A percentile compares a stretch with the other conserved stretches of the same genome.
These are phyloP conservation scores for Pyrrhia umbra DNA, from an alignment of 2,888 invertebrate species.

Conservation along the genomic window DNA sequence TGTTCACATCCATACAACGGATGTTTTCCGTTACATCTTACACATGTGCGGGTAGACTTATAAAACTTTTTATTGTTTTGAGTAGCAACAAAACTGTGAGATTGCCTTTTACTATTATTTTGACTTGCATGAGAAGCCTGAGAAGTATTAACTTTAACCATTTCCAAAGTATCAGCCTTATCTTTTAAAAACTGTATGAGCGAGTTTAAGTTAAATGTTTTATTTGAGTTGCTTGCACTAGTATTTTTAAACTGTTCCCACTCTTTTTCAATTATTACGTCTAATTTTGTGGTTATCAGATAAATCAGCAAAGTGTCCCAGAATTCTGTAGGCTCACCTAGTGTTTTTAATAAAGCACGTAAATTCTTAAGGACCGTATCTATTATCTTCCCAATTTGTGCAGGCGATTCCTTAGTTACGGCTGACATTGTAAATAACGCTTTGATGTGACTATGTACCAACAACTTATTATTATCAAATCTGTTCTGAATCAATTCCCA, in stretches of 20 bases:
- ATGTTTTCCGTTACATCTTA: too few species aligned
- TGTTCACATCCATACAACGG: too few species aligned
- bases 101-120: too few species aligned
- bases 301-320: slow-evolving; percentile 4
- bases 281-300: background rate
- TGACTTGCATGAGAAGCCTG: background rate
- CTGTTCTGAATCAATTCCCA: slow-evolving; percentile 1
- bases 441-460: slow-evolving; percentile 7
- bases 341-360: slow-evolving; percentile 1
- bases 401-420: slow-evolving; percentile 8
- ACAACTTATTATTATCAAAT: background rate
- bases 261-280: background rate
- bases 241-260: background rate
- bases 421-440: background rate
- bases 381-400: background rate
- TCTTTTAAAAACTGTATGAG: background rate
- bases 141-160: background rate
- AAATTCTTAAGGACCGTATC: slow-evolving; percentile 2
- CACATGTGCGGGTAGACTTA: too few species aligned
- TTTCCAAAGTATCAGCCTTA: background rate
- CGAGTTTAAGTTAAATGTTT: background rate
- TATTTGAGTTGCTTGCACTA: background rate
- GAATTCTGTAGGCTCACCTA: background rate
- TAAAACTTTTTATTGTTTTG: background rate
- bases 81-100: background rate